Evolutionary conservation across 2,888 invertebrate genomes (phyloP).

Genomic region (Chrysotoxum bicinctum): DNA sequence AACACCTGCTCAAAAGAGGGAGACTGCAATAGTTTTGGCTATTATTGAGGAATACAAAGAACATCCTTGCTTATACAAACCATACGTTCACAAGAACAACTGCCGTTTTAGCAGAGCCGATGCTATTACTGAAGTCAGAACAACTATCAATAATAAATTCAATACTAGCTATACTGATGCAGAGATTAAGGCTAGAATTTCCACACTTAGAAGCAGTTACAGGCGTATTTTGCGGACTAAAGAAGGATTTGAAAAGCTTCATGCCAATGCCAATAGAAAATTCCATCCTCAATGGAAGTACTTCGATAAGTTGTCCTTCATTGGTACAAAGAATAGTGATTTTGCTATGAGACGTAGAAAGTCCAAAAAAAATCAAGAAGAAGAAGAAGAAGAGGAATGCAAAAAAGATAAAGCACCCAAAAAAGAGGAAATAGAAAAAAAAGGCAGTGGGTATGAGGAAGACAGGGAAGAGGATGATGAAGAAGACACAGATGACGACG

Average conservation of each 20-base stretch:
- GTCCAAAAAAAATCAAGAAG: neutral
- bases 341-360: constrained; percentile 36
- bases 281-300: constrained; percentile 58
- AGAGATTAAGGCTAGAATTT: constrained; percentile 45
- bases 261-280: constrained; percentile 53
- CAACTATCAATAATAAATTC: constrained; percentile 37
- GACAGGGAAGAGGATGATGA: neutral
- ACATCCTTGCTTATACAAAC: constrained; percentile 39
- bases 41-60: constrained; percentile 34
- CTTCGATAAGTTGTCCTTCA: constrained; percentile 55
- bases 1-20: neutral
- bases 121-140: constrained; percentile 43
- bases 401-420: neutral
- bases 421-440: neutral
- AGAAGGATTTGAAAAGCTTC: constrained; percentile 48
- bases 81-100: constrained; percentile 26
- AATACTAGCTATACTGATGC: constrained; percentile 22
- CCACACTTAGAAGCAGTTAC: constrained; percentile 46
- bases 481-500: constrained; percentile 12
- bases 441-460: neutral
- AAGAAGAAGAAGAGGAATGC: neutral
- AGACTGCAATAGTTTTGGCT: constrained; percentile 5
- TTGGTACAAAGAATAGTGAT: constrained; percentile 45
- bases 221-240: constrained; percentile 42
- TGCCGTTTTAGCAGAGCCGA: constrained; percentile 33